Evolutionary conservation across 2,888 invertebrate species (phyloP).

Genomic region (Agriopis aurantiaria): DNA sequence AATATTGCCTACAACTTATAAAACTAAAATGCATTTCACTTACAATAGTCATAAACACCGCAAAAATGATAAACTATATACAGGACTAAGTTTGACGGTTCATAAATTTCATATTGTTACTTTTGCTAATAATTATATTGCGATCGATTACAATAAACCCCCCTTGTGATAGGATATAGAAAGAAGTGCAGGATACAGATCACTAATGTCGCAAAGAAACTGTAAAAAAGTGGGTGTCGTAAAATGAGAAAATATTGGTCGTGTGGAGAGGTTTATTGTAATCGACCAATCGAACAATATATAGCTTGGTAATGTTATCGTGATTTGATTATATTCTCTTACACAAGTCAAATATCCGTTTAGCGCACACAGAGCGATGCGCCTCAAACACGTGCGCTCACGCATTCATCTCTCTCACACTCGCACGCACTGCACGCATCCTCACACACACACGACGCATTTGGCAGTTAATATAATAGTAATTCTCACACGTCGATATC

Average conservation of each 20-base stretch:
- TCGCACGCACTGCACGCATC: conserved; percentile 36
- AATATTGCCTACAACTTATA: conserved; percentile 85
- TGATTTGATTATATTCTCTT: conserved; percentile 81
- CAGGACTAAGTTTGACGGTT: conserved; percentile 80
- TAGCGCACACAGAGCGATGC: conserved; percentile 54
- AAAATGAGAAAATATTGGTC: conserved; percentile 68
- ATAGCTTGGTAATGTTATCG: conserved; percentile 80
- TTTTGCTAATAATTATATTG: conserved; percentile 68
- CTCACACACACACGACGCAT: conserved; percentile 65
- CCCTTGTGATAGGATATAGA: conserved; percentile 64
- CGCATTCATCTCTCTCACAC: conserved; percentile 40
- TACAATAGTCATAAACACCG: conserved; percentile 81
- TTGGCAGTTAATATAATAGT: conserved; percentile 81
- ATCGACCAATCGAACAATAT: conserved; percentile 68
- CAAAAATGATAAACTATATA: conserved; percentile 84
- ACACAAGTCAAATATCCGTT: conserved; percentile 72
- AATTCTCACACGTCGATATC: conserved; percentile 73
- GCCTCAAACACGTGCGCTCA: conserved; percentile 47
- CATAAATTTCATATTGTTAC: conserved; percentile 77
- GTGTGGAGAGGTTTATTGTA: conserved; percentile 70
- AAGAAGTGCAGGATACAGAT: conserved; percentile 61
- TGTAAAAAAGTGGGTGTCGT: conserved; percentile 56
- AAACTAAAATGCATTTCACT: conserved; percentile 85
- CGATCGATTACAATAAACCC: conserved; percentile 74
- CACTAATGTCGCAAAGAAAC: conserved; percentile 57